A percentile compares a stretch with the other conserved stretches of the same genome.
These are phyloP conservation scores for Tamandua tetradactyla DNA, from an alignment of 2,797 vertebrate genomes.

Conservation along the genomic window DNA sequence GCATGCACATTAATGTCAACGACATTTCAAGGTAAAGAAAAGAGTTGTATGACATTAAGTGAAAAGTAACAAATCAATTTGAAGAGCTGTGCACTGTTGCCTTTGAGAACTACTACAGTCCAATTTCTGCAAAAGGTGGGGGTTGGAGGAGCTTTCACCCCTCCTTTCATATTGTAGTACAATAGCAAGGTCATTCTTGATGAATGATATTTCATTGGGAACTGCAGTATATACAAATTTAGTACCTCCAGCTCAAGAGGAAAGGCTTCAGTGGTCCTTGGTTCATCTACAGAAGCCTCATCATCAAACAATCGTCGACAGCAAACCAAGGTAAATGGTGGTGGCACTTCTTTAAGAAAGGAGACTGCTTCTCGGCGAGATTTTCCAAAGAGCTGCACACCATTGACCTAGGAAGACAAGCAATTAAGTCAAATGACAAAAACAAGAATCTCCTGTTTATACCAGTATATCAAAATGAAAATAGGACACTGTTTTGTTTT, in stretches of 20 bases:
- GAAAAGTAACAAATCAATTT: background rate
- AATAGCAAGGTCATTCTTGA: background rate
- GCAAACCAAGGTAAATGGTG: conserved; percentile 95
- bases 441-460: background rate
- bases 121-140: background rate
- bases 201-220: background rate
- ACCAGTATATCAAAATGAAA: background rate
- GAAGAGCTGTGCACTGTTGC: background rate
- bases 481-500: background rate
- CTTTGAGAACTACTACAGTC: background rate
- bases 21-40: background rate
- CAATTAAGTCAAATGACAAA: background rate
- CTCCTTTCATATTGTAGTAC: background rate
- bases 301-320: conserved; percentile 91
- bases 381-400: conserved; percentile 92
- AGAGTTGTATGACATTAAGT: background rate
- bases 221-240: rapidly evolving
- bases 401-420: conserved; percentile 89
- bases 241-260: conserved; percentile 79
- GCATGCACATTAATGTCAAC: background rate
- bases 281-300: conserved; percentile 88
- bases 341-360: conserved; percentile 95
- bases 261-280: conserved; percentile 3
- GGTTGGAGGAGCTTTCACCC: background rate
- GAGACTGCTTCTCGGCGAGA: conserved; percentile 93